Evolutionary conservation across 2,113 vertebrate genomes (phyloP).

Genomic region (Psittacus erithacus): DNA sequence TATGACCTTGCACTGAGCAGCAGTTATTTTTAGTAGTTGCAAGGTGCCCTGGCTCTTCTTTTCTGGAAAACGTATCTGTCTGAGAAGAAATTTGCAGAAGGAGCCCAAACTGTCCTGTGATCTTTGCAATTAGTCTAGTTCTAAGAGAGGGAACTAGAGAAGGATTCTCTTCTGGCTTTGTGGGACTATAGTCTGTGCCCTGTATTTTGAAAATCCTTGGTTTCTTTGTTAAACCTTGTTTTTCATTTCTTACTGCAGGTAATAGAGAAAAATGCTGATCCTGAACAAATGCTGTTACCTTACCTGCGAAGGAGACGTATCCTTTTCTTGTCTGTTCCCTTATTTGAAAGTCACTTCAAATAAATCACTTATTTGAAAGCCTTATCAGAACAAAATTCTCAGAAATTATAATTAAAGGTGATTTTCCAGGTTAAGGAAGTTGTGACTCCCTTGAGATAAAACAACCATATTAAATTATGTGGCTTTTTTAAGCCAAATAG

Average conservation of each 20-base stretch:
- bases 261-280: slow-evolving; percentile 78
- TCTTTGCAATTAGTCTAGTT: not conserved
- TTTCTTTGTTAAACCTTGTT: not conserved
- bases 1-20: not conserved
- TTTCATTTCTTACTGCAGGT: slow-evolving; percentile 62
- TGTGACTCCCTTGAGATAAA: not conserved
- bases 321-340: slow-evolving; percentile 55
- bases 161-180: not conserved
- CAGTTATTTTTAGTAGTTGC: slow-evolving; percentile 13
- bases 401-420: not conserved
- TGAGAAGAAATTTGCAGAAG: not conserved
- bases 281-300: slow-evolving; percentile 79
- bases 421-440: not conserved
- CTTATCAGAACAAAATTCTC: not conserved
- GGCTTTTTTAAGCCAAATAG: not conserved
- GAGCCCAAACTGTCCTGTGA: not conserved
- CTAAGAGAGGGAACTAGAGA: not conserved
- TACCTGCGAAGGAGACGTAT: slow-evolving; percentile 82
- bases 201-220: not conserved
- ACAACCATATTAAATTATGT: not conserved
- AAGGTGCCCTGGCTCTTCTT: not conserved
- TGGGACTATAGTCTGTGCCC: not conserved
- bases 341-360: not conserved
- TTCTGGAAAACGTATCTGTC: not conserved
- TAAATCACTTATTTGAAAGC: not conserved